phyloP scores from a whole-genome alignment of 2,113 vertebrate genomes.

The Podilymbus podiceps region DNA sequence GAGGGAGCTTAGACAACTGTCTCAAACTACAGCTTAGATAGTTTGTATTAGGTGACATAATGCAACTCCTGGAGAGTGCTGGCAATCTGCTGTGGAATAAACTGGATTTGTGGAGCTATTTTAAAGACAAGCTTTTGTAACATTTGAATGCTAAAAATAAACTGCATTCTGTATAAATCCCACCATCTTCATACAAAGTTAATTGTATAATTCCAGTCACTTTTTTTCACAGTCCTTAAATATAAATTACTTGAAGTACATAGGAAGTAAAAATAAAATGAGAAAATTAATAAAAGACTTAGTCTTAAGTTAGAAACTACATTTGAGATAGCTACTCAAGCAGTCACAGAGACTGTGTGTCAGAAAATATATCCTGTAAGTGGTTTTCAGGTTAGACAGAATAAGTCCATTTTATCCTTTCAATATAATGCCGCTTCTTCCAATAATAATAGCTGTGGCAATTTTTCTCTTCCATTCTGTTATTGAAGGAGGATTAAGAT shows the following conservation, averaged over 20 bases:
- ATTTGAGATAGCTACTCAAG: neutral
- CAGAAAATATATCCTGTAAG: slow-evolving; percentile 15
- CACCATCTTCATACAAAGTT: neutral
- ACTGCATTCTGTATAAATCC: neutral
- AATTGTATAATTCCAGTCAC: neutral
- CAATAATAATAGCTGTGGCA: slow-evolving; percentile 26
- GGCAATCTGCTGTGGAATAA: neutral
- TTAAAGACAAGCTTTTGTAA: neutral
- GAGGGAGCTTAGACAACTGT: neutral
- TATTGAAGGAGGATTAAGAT: slow-evolving; percentile 56
- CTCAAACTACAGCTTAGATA: neutral
- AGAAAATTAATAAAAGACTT: neutral
- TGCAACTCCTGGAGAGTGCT: neutral
- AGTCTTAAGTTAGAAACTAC: neutral
- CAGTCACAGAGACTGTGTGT: neutral
- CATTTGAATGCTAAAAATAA: neutral
- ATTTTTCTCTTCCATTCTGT: slow-evolving; percentile 35
- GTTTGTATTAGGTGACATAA: neutral
- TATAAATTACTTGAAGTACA: accelerated
- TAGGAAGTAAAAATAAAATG: neutral
- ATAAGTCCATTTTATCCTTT: slow-evolving; percentile 35
- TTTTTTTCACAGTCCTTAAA: neutral
- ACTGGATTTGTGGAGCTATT: neutral
- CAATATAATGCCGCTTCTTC: slow-evolving; percentile 38
- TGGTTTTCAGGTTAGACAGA: slow-evolving; percentile 12